Base-by-base conservation (phyloP, 2,113 vertebrate species). In the Rhinogobius similis region DNA sequence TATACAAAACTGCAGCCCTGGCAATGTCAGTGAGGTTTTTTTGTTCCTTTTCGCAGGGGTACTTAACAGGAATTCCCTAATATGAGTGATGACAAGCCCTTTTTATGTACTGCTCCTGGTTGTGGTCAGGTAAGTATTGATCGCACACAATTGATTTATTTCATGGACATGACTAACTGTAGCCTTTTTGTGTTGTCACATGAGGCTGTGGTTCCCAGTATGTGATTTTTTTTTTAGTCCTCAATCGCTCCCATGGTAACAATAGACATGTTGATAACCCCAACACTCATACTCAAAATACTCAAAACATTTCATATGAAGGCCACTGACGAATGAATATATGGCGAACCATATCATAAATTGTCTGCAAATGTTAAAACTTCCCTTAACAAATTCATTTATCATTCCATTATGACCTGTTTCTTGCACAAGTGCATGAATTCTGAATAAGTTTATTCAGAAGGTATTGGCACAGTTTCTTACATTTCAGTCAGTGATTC, bases 51-150 rank as follows among this genome's bases (percentile, higher is more conserved):
- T 91, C 83, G 12, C 71, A 97, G 96, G 55, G 93, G 89, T 90
- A 93, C 92, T 91, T 81, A 92, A 94, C 93, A 94, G 92, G 94
- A 98, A 94, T 92, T 91, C 90, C 95, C 94, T 96, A 99, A 97
- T 97, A 99, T 99, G 98, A 98, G 96, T 97, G 97, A 99, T 99
- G 97, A 98, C 86, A 99, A 96, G 95, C 97, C 97, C 71, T 99
- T 99, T 91, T 94, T 96, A 94, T 99, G 97, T 74, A 97, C 95
- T 95, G 97, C 97, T 94, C 96, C 97, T 92, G 96, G 96, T 77
- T 99, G 97, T 93, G 96, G 96, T 93, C 97, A 99, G 96, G 96
- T 99, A 94, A 68, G 87, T 61, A 21, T 21, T 36, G 16, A n/a
- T 9, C 18, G 10, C 20, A 11, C 32, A 55, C 52, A n/a, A 36